Base-by-base conservation (phyloP, 2,797 vertebrate genomes). In the Hydrophis major region DNA sequence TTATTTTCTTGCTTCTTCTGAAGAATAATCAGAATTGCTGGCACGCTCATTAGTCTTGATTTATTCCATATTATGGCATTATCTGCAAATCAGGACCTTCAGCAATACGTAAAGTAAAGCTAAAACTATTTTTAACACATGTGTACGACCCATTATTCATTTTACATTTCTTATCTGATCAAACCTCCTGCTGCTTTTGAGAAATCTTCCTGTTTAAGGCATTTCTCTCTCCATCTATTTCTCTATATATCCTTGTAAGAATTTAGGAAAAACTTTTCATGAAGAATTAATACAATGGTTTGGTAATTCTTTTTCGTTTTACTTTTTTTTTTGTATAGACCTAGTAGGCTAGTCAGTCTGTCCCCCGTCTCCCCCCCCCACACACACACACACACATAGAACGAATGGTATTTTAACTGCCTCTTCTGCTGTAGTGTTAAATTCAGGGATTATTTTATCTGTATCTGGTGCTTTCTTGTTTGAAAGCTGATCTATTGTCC, bases 311-410 rank as follows among this genome's bases (percentile, higher is more conserved):
- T 83, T 83, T 83, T 37, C 20, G 47, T 83, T 83, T 83, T 37
- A 3, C 18, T 78, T 74, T 20, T 69, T 32, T 16, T 74, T 16
- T 37, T 42, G 2, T 18, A 83, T 47, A 42, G 37, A 47, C 8
- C 20, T 22, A 83, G 37, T 83, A 42, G 20, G 74, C 74, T 42
- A 83, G 7, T 47, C 18, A 42, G 10, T 37, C 69, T 42, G 37
- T 42, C 22, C 37, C 37, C 0, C 1, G 32, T 32, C 37, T 37
- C 0, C 1, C n/a, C 69, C 7, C 37, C 0, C 16, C 37, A 1
- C 32, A 32, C 32, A 32, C 37, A 37, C 37, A 37, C 37, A 37
- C 37, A 37, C 37, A 37, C 37, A 74, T 37, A 37, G 37, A 47
- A 42, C 37, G 11, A 47, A 11, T 83, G 22, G 20, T 83, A 47